Evolutionary conservation across 1,140 invertebrate genomes (phyloP).

Genomic region (Stratiolaelaps scimitus): DNA sequence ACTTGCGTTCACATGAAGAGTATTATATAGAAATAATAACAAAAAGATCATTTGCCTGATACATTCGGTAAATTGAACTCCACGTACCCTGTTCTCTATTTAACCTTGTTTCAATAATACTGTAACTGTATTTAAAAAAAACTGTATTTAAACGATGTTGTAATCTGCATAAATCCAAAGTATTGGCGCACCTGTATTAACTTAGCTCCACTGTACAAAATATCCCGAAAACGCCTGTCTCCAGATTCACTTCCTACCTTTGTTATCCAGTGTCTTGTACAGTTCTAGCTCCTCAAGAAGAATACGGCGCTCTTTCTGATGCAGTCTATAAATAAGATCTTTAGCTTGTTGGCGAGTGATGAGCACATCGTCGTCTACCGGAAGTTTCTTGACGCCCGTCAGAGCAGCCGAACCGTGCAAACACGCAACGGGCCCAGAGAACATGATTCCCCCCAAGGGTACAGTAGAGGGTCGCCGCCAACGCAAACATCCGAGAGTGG

Average conservation of each 20-base stretch:
- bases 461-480: too few species aligned
- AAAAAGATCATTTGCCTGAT: too few species aligned
- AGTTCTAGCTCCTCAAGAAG: slow-evolving; percentile 38
- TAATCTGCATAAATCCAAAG: neutral
- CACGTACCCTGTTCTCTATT: too few species aligned
- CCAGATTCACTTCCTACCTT: slow-evolving; percentile 25
- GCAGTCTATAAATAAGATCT: slow-evolving; percentile 39
- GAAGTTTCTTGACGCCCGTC: slow-evolving; percentile 11
- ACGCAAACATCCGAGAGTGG: too few species aligned
- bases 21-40: too few species aligned
- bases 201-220: slow-evolving; percentile 10
- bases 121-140: too few species aligned
- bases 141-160: too few species aligned
- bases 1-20: too few species aligned
- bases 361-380: slow-evolving; percentile 29
- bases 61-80: too few species aligned
- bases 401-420: neutral
- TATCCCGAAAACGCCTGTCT: neutral
- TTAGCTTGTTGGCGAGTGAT: slow-evolving; percentile 35
- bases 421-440: too few species aligned
- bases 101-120: too few species aligned
- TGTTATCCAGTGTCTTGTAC: slow-evolving; percentile 35
- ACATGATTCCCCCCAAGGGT: too few species aligned
- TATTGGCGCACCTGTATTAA: neutral
- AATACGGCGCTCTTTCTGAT: slow-evolving; percentile 38